Conservation (phyloP, 2,113 vertebrate genomes). For the Oncorhynchus nerka region DNA sequence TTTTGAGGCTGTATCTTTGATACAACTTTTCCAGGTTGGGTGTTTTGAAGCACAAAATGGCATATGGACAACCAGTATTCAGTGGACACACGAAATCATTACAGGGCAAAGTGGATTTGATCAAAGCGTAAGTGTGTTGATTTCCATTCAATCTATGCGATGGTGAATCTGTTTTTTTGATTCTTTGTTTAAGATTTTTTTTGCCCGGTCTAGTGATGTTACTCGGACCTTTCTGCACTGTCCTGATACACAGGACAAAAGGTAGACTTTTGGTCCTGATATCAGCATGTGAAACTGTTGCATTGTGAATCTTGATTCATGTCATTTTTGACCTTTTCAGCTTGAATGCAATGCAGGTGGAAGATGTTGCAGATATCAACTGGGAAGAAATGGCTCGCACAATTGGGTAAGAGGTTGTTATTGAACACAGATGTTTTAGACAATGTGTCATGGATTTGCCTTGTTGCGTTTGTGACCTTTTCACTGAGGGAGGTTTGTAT, state of each 20-base stretch:
- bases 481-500: too few relatives aligned
- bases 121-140: slow-evolving; percentile 58
- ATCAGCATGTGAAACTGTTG: too few relatives aligned
- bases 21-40: background rate
- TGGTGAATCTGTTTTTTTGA: background rate
- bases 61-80: background rate
- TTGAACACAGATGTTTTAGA: background rate
- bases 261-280: too few relatives aligned
- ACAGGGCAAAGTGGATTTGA: slow-evolving; percentile 59
- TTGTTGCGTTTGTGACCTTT: too few relatives aligned
- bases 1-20: background rate
- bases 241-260: too few relatives aligned
- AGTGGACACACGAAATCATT: slow-evolving; percentile 5
- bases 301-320: too few relatives aligned
- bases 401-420: slow-evolving; percentile 54
- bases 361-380: slow-evolving; percentile 51
- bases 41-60: slow-evolving; percentile 44
- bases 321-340: slow-evolving; percentile 32
- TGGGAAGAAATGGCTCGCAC: slow-evolving; percentile 59
- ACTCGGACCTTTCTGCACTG: too few relatives aligned
- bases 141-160: background rate
- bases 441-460: too few relatives aligned
- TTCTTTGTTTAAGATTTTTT: background rate
- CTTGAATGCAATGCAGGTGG: slow-evolving; percentile 56
- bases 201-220: background rate